Evolutionary conservation across 1,140 invertebrate species (phyloP), one percentile per base, ranked within the genome.

Genomic region (Rhagoletis pomonella): DNA sequence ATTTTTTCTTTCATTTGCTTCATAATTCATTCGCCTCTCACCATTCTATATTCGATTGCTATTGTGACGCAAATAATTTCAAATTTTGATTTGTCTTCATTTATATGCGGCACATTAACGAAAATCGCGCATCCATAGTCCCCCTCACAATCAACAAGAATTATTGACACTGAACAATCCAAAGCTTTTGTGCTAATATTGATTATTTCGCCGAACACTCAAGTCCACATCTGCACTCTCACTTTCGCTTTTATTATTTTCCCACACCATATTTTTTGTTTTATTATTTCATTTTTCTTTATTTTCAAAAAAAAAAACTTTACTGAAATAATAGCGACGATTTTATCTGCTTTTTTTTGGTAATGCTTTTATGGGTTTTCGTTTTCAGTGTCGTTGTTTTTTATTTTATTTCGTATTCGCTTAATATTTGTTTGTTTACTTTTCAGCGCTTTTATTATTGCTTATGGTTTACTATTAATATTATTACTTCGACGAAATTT

Each of bases 401-500:
- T 12, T 64, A 47, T 50, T 47, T 50, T 50, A 3, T 69, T 69
- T 69, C 42, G 7, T 73, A 44, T 17, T 44, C 17, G 2, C n/a
- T 77, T 44, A 77, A 77, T 77, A 77, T 77, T 77, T 77, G 12
- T 77, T 77, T 77, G 69, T 77, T 77, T 77, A 47, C 44, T 77
- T 77, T 50, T 10, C 42, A 1, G 1, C 39, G 39, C 17, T 77
- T 17, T 77, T 77, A 17, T 77, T 77, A 47, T 47, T 77, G 44
- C 44, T 77, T 77, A 77, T 50, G 44, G 44, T 2, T 50, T 44
- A 44, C 47, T 77, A 77, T 77, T 47, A 77, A 77, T 77, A 47
- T 77, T 77, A 50, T 19, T 77, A n/a, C 47, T 47, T 77, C 29
- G 42, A 47, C 47, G 44, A 29, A 5, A 7, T 67, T 67, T 77